These are phyloP conservation scores for Sylvia atricapilla DNA, from an alignment of 2,113 vertebrate species.

Conservation along the genomic window DNA sequence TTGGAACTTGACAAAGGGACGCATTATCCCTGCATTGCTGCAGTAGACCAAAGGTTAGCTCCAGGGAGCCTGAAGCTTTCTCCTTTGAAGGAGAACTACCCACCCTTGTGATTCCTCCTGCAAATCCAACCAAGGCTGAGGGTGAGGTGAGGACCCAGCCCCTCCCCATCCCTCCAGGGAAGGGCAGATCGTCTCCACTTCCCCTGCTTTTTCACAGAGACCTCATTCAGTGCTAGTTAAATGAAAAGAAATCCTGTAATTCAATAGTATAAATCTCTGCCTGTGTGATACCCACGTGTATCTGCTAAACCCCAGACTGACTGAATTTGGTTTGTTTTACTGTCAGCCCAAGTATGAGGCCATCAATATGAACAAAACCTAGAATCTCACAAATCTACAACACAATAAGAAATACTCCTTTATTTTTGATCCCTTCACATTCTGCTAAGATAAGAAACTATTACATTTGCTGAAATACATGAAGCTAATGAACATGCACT, in stretches of 20 bases:
- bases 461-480: neutral
- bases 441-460: neutral
- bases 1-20: neutral
- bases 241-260: neutral
- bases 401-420: neutral
- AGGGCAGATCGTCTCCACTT: neutral
- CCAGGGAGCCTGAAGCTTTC: neutral
- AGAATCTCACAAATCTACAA: neutral
- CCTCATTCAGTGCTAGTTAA: neutral
- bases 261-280: neutral
- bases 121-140: neutral
- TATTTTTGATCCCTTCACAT: neutral
- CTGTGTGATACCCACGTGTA: rapidly evolving
- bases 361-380: neutral
- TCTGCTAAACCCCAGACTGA: neutral
- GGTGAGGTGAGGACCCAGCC: neutral
- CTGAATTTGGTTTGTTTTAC: neutral
- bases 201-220: neutral
- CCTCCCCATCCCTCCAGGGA: neutral
- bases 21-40: rapidly evolving
- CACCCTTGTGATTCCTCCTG: neutral
- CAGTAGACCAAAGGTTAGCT: neutral
- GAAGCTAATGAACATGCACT: neutral
- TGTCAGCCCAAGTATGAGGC: neutral
- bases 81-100: neutral